phyloP scores from a whole-genome alignment of 2,797 vertebrate species.

The Sciurus carolinensis region DNA sequence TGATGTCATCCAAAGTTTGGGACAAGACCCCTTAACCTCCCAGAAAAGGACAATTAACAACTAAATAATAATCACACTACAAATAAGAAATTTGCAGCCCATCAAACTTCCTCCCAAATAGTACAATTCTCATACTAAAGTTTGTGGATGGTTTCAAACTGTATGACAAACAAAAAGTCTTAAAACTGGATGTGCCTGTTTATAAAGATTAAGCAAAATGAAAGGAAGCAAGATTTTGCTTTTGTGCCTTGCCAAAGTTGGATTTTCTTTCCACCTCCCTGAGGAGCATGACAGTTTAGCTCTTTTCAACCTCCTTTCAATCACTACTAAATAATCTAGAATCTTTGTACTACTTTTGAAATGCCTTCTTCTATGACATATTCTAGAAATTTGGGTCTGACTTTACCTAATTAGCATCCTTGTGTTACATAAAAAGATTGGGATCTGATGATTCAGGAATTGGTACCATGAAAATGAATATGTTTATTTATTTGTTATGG shows the following conservation, averaged over 20 bases:
- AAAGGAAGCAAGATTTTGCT: background rate
- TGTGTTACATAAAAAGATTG: background rate
- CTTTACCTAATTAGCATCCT: background rate
- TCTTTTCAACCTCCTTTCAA: background rate
- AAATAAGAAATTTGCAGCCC: background rate
- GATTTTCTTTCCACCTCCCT: background rate
- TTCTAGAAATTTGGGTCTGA: background rate
- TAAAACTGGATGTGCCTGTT: background rate
- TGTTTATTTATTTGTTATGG: background rate
- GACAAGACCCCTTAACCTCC: background rate
- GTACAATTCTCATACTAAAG: background rate
- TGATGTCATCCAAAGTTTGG: background rate
- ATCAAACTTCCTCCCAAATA: background rate
- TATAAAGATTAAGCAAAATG: conserved; percentile 8
- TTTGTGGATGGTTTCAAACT: background rate
- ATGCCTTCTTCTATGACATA: background rate
- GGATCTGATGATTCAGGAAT: background rate
- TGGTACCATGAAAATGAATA: background rate
- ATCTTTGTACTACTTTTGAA: background rate
- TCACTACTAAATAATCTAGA: background rate
- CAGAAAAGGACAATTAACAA: background rate
- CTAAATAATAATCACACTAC: background rate
- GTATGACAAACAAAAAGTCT: background rate
- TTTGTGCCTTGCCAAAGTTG: background rate
- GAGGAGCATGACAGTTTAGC: background rate